Conservation (phyloP, 2,113 vertebrate genomes). For the Petrocephalus microphthalmus region DNA sequence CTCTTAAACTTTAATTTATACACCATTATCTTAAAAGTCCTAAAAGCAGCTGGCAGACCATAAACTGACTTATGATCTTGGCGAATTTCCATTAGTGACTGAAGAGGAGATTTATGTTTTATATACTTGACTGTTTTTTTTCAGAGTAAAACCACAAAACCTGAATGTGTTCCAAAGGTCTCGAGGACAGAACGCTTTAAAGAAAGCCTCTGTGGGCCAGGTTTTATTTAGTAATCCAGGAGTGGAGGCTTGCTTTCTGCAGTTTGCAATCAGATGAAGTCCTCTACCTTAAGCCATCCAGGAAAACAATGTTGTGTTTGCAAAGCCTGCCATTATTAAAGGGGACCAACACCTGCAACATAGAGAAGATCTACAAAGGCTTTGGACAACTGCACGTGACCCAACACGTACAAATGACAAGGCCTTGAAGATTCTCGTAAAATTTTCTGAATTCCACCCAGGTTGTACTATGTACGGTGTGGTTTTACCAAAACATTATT, state of each 20-base stretch:
- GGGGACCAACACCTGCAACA: background rate
- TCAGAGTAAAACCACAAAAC: background rate
- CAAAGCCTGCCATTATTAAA: slow-evolving; percentile 10
- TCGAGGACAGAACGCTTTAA: background rate
- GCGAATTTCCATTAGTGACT: background rate
- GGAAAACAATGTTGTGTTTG: slow-evolving; percentile 5
- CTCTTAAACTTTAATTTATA: background rate
- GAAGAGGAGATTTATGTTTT: background rate
- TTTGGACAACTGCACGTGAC: background rate
- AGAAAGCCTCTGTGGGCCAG: background rate
- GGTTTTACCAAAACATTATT: background rate
- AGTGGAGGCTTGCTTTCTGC: background rate
- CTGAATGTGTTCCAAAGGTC: background rate
- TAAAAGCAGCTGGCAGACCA: background rate
- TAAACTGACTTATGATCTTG: background rate
- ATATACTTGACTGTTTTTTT: background rate
- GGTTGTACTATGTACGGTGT: background rate
- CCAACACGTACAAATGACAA: background rate
- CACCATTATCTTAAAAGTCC: background rate
- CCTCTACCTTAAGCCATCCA: background rate
- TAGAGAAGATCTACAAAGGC: background rate
- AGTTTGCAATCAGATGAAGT: background rate
- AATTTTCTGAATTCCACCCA: slow-evolving; percentile 9
- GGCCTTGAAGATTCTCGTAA: background rate
- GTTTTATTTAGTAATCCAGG: slow-evolving; percentile 1